phyloP scores from a whole-genome alignment of 2,888 invertebrate species.

The Melinaea menophilus region DNA sequence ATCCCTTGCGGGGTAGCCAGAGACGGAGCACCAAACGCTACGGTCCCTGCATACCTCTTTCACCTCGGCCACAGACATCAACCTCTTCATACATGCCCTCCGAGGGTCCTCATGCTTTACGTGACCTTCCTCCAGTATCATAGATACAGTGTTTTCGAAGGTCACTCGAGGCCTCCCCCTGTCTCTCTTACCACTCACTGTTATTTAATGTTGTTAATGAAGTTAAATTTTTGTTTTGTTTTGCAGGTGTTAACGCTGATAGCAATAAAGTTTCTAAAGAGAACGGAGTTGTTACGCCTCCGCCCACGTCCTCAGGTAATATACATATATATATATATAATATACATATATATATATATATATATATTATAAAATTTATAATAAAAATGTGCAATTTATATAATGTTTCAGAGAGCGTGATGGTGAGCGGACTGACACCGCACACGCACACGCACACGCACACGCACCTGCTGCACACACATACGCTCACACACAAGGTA shows the following conservation, averaged over 20 bases:
- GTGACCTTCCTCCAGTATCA: too few species aligned
- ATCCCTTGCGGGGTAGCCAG: too few species aligned
- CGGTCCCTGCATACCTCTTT: too few species aligned
- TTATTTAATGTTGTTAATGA: neutral
- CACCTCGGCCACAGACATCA: too few species aligned
- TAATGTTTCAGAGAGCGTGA: conserved; percentile 44
- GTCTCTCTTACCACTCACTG: too few species aligned
- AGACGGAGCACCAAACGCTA: too few species aligned
- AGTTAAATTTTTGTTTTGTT: conserved; percentile 10
- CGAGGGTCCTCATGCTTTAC: too few species aligned
- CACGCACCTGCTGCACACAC: conserved; percentile 80
- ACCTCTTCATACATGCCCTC: too few species aligned
- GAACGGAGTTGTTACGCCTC: conserved; percentile 58
- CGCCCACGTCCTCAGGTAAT: conserved; percentile 56
- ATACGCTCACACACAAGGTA: conserved; percentile 83
- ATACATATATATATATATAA: neutral
- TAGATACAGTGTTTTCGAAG: too few species aligned
- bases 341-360: neutral
- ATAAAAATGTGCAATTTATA: too few species aligned
- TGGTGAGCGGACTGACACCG: conserved; percentile 77
- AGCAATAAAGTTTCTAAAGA: conserved; percentile 58
- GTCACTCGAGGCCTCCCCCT: too few species aligned
- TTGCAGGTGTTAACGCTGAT: conserved; percentile 57
- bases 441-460: conserved; percentile 79
- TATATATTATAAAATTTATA: too few species aligned